phyloP scores from a whole-genome alignment of 30 jellyfish, hydroid and myxozoan genomes.

The Rhopilema esculentum region DNA sequence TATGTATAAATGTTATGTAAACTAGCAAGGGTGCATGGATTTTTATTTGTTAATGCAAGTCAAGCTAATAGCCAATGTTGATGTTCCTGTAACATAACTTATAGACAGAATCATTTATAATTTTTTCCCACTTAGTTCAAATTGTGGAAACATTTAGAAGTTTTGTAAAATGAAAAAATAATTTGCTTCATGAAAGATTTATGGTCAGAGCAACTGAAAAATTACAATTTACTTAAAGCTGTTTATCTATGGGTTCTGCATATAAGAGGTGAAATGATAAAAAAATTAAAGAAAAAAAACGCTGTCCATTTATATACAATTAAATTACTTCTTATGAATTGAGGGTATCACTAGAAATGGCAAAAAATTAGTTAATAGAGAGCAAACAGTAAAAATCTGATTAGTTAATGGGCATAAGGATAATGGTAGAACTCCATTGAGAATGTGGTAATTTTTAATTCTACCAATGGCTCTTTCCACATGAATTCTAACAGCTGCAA shows the following conservation, averaged over 20 bases:
- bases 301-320: neutral
- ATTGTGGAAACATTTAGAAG: no score
- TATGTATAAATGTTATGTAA: neutral
- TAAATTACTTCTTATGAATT: neutral
- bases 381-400: constrained; percentile 35
- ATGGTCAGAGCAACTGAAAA: neutral
- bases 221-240: neutral
- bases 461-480: constrained; percentile 58
- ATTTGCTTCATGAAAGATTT: neutral
- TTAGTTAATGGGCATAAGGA: constrained; percentile 14
- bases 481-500: constrained; percentile 47
- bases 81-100: neutral
- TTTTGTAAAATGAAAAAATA: neutral
- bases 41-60: neutral
- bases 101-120: no score
- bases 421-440: constrained; percentile 32
- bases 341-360: neutral
- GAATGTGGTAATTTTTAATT: constrained; percentile 44
- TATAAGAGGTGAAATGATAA: neutral
- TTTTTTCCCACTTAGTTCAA: no score
- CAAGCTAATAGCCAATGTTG: neutral
- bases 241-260: neutral
- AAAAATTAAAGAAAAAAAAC: neutral
- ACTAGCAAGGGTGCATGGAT: neutral
- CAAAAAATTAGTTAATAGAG: constrained; percentile 28